Base-by-base conservation (phyloP, 2,888 invertebrate genomes). In the Clanis bilineata region DNA sequence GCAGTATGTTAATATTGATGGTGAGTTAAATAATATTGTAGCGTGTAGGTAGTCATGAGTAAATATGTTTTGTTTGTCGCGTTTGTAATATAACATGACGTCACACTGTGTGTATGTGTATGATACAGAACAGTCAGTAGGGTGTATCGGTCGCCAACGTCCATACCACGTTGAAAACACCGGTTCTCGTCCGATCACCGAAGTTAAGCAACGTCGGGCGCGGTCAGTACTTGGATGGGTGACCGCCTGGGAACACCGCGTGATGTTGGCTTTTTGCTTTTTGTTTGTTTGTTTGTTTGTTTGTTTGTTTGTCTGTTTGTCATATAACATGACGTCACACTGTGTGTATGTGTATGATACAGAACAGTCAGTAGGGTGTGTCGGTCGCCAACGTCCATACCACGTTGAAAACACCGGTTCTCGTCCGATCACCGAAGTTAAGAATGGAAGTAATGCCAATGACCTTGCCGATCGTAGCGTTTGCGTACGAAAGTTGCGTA, bases 151-250 rank as follows among this genome's bases (percentile, higher is more conserved):
- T 62, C 47, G 76, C 72, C 77, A 77, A 77, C 79, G 84, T 85
- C 83, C 86, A 86, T 84, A 88, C 86, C 78, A 88, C 78, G 85
- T 85, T 88, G 86, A 87, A 85, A 70, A 84, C 86, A 86, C 88
- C 86, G 87, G 85, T 86, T 88, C 87, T 88, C 88, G 86, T 89
- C 88, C 88, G 88, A 88, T 88, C 88, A 89, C 89, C 87, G 88
- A 88, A 88, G 87, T 88, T 85, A 89, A 88, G 86, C 87, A 88
- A 85, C 86, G 81, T 88, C 84, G 87, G 88, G 88, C 88, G 87
- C 76, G 82, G 83, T 88, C 84, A 88, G 88, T 89, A 88, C 88
- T 88, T 89, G 86, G 87, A 87, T 89, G 88, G 87, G 87, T 88
- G 88, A 88, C 87, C 86, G 85, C 86, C 83, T 86, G 86, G 86